These are phyloP conservation scores for Ferrisia virgata DNA, from an alignment of 2,888 invertebrate species.

Conservation along the genomic window DNA sequence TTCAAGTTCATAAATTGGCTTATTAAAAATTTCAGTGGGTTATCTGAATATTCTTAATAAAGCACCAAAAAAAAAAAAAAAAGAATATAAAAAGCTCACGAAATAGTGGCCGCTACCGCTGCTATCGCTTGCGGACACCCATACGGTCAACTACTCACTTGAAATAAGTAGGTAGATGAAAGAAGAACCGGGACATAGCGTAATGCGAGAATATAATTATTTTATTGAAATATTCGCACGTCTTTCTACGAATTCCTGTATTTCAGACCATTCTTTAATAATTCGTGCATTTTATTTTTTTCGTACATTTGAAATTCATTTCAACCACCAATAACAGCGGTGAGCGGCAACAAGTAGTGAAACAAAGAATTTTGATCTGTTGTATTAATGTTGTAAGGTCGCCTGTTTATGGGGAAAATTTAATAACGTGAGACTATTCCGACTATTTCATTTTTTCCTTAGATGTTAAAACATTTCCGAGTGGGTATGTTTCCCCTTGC, in stretches of 20 bases:
- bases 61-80: too few relatives aligned
- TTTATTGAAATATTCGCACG: conserved; percentile 2
- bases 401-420: not conserved
- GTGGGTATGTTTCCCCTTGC: not conserved
- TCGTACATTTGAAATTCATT: not conserved
- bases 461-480: not conserved
- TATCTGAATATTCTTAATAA: too few relatives aligned
- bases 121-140: too few relatives aligned
- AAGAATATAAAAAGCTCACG: too few relatives aligned
- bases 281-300: not conserved
- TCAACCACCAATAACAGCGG: not conserved
- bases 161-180: too few relatives aligned
- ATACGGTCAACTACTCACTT: not conserved
- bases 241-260: not conserved
- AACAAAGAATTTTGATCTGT: not conserved
- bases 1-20: too few relatives aligned
- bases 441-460: conserved; percentile 4
- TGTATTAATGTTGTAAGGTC: not conserved
- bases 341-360: conserved; percentile 2
- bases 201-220: not conserved
- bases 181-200: not conserved
- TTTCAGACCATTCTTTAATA: not conserved
- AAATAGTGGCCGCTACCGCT: too few relatives aligned
- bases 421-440: conserved; percentile 9
- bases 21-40: too few relatives aligned